Base-by-base conservation (phyloP, 2,113 vertebrate genomes). In the Bos javanicus region DNA sequence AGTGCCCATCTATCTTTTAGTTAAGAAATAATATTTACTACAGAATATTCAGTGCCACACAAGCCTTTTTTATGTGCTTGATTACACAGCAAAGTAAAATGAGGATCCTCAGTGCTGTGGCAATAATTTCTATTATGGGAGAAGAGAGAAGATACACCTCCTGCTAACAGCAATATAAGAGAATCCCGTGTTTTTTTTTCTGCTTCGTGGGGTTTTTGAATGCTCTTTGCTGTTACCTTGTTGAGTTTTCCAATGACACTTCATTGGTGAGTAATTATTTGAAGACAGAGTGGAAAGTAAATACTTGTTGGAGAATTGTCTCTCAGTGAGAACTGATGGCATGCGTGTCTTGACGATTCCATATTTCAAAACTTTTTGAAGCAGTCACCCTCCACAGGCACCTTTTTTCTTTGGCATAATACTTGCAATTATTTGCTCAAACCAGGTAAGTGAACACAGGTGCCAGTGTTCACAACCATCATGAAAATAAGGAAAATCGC, bases 221-320 rank as follows among this genome's bases (percentile, higher is more conserved):
- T 87, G 60, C 23, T 56, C 71, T 96, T 91, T 91, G 14, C 39
- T 96, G 43, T 94, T 71, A 33, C 93, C 94, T 95, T 91, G 11
- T 78, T 83, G 26, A 43, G 12, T 67, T 96, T 96, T 28, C 30
- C 50, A 57, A 71, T 96, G 88, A 80, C 80, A 91, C 2, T 67
- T 17, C 46, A 87, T 86, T 92, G 43, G 81, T 62, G 52, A 62
- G 43, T 92, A 78, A 89, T 87, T 92, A 89, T 84, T 90, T 93
- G 56, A 28, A 76, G 15, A 78, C 25, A 30, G 50, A 30, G 50
- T 82, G 14, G 43, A 83, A 50, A 91, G n/a, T 82, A 71, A 97
- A 97, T 59, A 30, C 91, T 59, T 88, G 36, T 59, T 88, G 48
- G 39, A 83, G 50, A 26, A 60, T 50, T 82, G 33, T 93, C 46